These are phyloP conservation scores for Pachypeltis micranthus DNA, from an alignment of 1,140 invertebrate genomes.

Conservation along the genomic window DNA sequence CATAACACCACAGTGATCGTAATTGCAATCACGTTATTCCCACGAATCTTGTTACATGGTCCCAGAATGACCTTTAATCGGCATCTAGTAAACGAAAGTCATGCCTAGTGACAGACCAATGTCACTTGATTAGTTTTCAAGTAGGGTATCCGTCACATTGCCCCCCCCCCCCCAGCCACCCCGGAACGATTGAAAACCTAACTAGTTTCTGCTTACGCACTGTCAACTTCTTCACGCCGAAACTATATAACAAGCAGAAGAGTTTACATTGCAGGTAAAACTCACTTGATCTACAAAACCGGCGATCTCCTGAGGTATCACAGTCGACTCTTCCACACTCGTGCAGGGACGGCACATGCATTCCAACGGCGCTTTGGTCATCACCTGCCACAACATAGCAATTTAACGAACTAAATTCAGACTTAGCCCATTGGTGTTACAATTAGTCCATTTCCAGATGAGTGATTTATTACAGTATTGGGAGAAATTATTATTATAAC, in stretches of 20 bases:
- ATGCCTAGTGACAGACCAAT: background rate
- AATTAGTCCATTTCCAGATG: no score
- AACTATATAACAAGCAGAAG: background rate
- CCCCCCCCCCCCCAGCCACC: background rate
- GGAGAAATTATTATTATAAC: no score
- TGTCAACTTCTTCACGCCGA: background rate
- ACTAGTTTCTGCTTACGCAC: no score
- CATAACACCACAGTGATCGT: no score
- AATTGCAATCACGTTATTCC: no score
- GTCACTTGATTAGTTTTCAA: background rate
- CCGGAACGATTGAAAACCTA: background rate
- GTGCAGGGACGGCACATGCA: slow-evolving; percentile 91
- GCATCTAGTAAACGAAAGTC: background rate
- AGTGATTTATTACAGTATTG: no score
- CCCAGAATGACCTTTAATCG: no score
- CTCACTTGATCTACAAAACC: slow-evolving; percentile 61
- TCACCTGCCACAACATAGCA: no score
- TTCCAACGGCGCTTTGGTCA: slow-evolving; percentile 78
- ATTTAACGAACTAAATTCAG: no score
- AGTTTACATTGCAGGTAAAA: slow-evolving; percentile 10
- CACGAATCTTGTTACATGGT: no score
- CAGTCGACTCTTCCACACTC: slow-evolving; percentile 69
- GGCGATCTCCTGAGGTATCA: slow-evolving; percentile 80
- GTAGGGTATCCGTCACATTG: background rate
- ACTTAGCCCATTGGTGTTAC: no score